Evolutionary conservation across 2,888 invertebrate genomes (phyloP).

Genomic region (Hydropsyche betteni): DNA sequence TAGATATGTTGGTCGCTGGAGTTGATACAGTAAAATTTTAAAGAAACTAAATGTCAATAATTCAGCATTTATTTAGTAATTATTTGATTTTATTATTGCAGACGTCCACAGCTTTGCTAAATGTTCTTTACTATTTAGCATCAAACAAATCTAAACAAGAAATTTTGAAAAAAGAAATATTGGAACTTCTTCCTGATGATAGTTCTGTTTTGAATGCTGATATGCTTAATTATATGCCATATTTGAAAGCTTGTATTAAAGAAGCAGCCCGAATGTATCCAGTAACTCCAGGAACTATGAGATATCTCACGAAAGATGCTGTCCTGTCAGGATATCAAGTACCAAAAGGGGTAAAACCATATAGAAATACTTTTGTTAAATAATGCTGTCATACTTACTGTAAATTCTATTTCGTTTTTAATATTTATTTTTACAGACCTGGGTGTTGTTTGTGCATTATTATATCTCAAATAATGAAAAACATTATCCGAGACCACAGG

Average conservation of each 20-base stretch:
- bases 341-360: slow-evolving; percentile 59
- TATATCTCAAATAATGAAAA: slow-evolving; percentile 67
- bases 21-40: slow-evolving; percentile 71
- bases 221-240: slow-evolving; percentile 56
- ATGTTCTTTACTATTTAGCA: slow-evolving; percentile 66
- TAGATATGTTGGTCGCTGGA: slow-evolving; percentile 76
- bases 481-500: slow-evolving; percentile 67
- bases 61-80: neutral
- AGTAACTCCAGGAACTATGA: slow-evolving; percentile 59
- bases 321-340: slow-evolving; percentile 60
- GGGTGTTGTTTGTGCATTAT: slow-evolving; percentile 79
- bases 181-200: slow-evolving; percentile 54
- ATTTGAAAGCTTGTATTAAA: slow-evolving; percentile 72
- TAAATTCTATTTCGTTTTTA: neutral
- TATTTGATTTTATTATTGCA: slow-evolving; percentile 52
- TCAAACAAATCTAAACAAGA: slow-evolving; percentile 65
- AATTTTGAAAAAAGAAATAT: slow-evolving; percentile 60
- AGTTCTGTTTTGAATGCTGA: slow-evolving; percentile 49
- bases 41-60: neutral
- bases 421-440: slow-evolving; percentile 67
- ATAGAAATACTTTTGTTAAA: neutral
- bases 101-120: slow-evolving; percentile 60
- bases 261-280: slow-evolving; percentile 66
- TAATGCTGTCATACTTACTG: neutral
- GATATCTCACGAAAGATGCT: slow-evolving; percentile 60